Evolutionary conservation across 2,888 invertebrate species (phyloP), one percentile per base, ranked within the genome.

Genomic region (Thecocarcelia acutangulata): DNA sequence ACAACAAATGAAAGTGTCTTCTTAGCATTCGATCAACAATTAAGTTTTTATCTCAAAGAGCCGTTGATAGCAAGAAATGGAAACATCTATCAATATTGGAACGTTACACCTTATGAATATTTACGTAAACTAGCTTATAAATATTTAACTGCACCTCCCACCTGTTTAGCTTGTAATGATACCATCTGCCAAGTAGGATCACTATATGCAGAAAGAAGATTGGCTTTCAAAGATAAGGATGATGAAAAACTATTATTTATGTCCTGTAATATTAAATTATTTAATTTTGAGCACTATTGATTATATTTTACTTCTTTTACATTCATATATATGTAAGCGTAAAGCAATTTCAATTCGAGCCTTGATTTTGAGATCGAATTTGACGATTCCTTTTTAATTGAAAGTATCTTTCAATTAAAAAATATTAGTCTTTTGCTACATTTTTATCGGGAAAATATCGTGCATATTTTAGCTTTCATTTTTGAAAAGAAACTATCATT

Each of bases 31-130:
- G 82, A 82, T 17, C 82, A 82, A 21, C 82, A 82, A 12, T 54
- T 82, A 2, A 82, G 74, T 59, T 82, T 78, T 69, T 82, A 82
- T 56, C 64, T 82, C 12, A 82, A 82, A 44, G 82, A 82, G 24
- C 77, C 82, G 11, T 19, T 82, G 12, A 82, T 82, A 54, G 64
- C 82, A 11, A 59, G 82, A 44, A 82, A 82, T 66, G 82, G 69
- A 3, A 82, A 82, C 21, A 82, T 82, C 12, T 82, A 70, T 69
- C 82, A 82, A 54, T 82, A 82, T 46, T 82, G 82, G 82, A 82
- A 82, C 12, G 17, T 70, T 17, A 82, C 82, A 54, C 82, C 82
- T 4, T 82, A 82, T 3, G 82, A 82, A 66, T 82, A 82, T 63
- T 48, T 82, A 13, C 82, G 82, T 9, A 82, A 82, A 54, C 28